Conservation (phyloP, 2,113 vertebrate species). For the Trichechus manatus region DNA sequence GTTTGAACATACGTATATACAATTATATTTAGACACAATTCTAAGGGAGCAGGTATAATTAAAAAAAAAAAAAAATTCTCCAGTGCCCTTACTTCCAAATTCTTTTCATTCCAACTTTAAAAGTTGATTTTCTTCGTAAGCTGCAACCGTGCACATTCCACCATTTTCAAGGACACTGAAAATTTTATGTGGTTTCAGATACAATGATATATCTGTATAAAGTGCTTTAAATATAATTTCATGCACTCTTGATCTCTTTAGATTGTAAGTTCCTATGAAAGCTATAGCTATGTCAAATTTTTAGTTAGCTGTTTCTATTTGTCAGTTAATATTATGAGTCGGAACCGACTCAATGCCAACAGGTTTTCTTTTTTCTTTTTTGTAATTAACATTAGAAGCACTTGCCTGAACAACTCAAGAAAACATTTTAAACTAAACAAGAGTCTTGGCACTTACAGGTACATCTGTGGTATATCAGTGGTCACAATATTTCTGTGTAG, state of each 20-base stretch:
- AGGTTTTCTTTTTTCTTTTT: neutral
- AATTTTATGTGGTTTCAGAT: slow-evolving; percentile 23
- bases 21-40: slow-evolving; percentile 47
- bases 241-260: slow-evolving; percentile 26
- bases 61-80: neutral
- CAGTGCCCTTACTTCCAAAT: neutral
- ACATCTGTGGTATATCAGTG: neutral
- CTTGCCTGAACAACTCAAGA: neutral
- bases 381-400: neutral
- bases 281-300: neutral
- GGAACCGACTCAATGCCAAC: too few relatives aligned
- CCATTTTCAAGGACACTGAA: slow-evolving; percentile 25
- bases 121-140: slow-evolving; percentile 26
- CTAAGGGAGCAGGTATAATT: neutral
- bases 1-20: neutral
- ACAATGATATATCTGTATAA: neutral
- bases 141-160: neutral
- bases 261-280: slow-evolving; percentile 46
- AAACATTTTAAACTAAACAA: slow-evolving; percentile 30
- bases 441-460: neutral
- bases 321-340: neutral
- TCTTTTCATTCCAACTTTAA: slow-evolving; percentile 45
- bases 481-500: neutral
- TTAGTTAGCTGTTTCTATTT: neutral
- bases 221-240: neutral